Evolutionary conservation across 2,888 invertebrate species (phyloP).

Genomic region (Eilema depressum): DNA sequence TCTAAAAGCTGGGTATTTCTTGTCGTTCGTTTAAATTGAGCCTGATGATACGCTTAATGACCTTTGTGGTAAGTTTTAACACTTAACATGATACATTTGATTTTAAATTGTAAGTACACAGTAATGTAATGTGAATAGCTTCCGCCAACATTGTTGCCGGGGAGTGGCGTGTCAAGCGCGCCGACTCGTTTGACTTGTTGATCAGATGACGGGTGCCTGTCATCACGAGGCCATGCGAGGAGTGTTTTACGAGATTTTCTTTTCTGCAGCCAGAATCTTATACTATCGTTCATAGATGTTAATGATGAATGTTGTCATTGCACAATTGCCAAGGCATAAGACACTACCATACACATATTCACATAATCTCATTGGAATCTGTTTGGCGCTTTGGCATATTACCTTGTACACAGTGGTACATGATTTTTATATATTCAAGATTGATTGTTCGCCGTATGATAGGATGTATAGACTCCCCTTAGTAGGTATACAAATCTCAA

Average conservation of each 20-base stretch:
- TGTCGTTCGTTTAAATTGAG: too few species aligned
- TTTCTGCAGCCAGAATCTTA: too few species aligned
- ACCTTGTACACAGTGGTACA: neutral
- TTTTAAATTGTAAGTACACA: neutral
- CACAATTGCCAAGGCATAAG: too few species aligned
- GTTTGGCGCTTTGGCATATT: neutral
- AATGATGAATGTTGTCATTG: too few species aligned
- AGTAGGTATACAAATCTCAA: neutral
- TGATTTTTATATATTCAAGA: neutral
- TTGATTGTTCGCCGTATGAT: too few species aligned
- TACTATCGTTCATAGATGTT: too few species aligned
- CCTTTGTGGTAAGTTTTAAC: neutral
- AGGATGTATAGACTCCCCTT: neutral
- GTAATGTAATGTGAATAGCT: neutral
- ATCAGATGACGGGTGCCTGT: neutral
- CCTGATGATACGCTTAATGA: neutral
- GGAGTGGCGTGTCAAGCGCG: neutral
- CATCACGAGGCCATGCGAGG: neutral
- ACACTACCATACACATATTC: neutral
- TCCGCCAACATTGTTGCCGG: neutral
- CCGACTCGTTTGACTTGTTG: neutral
- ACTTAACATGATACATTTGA: neutral
- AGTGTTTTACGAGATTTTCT: neutral
- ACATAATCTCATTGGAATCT: neutral
- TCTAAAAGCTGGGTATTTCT: neutral